Base-by-base conservation (phyloP, 2,797 vertebrate species). In the Kryptopterus vitreolus region DNA sequence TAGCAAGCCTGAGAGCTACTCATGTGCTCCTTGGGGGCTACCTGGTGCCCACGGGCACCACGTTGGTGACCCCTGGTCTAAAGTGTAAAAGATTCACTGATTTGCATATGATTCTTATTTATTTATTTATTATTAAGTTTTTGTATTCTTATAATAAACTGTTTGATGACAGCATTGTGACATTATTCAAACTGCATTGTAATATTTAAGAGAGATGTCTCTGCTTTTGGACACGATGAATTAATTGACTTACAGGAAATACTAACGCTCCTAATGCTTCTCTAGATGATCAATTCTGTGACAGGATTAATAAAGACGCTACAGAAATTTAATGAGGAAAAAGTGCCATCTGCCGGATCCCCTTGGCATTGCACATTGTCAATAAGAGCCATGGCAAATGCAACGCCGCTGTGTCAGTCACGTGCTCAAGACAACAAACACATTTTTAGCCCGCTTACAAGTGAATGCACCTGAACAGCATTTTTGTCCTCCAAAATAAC, bases 301-400 rank as follows among this genome's bases (percentile, higher is more conserved):
- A 80, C 68, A 77, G 80, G 82, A 84, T 87, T 84, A 86, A 86
- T 82, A 81, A 77, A 80, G 83, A 83, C 61, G 43, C 72, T 77
- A 31, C 43, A 78, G 77, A 63, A 3, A 75, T 85, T 86, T 13
- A 83, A 87, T 88, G 89, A 92, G 90, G 84, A 88, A 83, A 86
- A 90, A 73, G 83, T 92, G 92, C 91, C 93, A 89, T 89, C 94
- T 85, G 66, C 89, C 93, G 93, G 91, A 71, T 16, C 29, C 50
- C 12, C 69, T 7, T 66, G 48, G 58, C 85, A 91, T 35, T 89
- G 35, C 90, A 89, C 29, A 43, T 53, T 35, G 70, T 26, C 31
- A 61, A 15, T 33, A 75, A 8, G 35, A 20, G 24, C 6, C n/a
- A 50, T 4, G 57, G 33, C 33, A 43, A 65, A 65, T 71, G 38